These are phyloP conservation scores for Elysia crispata DNA, from an alignment of 2,888 invertebrate species.

Conservation along the genomic window DNA sequence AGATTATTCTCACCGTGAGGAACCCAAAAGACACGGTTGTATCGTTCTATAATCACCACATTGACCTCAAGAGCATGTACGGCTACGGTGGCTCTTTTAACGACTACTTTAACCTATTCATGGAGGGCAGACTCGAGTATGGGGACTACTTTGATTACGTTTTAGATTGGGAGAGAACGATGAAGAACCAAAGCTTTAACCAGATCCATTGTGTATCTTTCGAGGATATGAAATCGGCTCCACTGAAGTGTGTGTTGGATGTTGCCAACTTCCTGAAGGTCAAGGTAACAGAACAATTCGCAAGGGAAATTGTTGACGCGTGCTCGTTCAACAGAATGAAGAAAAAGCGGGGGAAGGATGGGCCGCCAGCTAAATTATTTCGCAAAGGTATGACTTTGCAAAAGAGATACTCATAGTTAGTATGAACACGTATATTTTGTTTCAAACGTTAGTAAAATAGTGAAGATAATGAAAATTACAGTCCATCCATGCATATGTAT, in stretches of 20 bases:
- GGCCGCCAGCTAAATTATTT: not conserved
- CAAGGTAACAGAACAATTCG: conserved; percentile 6
- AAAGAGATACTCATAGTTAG: no score
- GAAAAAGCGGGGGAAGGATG: not conserved
- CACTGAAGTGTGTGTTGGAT: not conserved
- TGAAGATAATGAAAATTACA: no score
- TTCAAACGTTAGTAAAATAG: no score
- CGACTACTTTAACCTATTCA: conserved; percentile 21
- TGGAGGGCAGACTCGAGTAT: conserved; percentile 23
- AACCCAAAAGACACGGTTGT: conserved; percentile 34
- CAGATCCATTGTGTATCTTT: not conserved
- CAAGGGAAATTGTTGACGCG: not conserved
- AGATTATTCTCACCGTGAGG: conserved; percentile 14
- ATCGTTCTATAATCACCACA: conserved; percentile 22
- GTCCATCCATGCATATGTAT: no score
- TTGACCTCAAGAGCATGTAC: not conserved
- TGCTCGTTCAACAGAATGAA: conserved; percentile 16
- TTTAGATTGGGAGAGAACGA: not conserved
- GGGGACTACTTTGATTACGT: conserved; percentile 23
- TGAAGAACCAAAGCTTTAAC: conserved; percentile 6
- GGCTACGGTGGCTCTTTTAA: not conserved
- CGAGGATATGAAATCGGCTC: conserved; percentile 14
- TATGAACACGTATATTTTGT: no score
- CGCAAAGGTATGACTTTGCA: conserved; percentile 36
- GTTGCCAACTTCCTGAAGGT: conserved; percentile 7